Evolutionary conservation across 2,113 vertebrate genomes (phyloP).

Genomic region (Mirounga angustirostris): DNA sequence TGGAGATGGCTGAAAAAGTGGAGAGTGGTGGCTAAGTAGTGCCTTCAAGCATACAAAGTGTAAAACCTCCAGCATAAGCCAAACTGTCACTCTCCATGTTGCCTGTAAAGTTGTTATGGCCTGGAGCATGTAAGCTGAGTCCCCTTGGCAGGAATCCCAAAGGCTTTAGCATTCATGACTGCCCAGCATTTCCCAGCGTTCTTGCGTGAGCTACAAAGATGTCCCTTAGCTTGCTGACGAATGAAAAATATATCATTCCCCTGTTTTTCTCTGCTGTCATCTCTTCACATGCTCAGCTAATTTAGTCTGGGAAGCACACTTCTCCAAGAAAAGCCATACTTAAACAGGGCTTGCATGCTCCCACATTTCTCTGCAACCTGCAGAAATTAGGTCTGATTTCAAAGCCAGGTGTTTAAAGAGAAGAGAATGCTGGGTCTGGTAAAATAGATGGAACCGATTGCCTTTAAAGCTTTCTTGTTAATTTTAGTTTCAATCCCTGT

Average conservation of each 20-base stretch:
- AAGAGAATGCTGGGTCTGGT: slow-evolving; percentile 40
- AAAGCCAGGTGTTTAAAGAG: slow-evolving; percentile 70
- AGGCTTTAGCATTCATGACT: slow-evolving; percentile 63
- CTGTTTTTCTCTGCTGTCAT: slow-evolving; percentile 70
- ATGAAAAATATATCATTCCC: slow-evolving; percentile 73
- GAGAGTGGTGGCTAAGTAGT: background rate
- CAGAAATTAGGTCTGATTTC: slow-evolving; percentile 70
- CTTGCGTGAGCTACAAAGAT: slow-evolving; percentile 65
- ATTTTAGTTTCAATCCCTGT: slow-evolving; percentile 59
- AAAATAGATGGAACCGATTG: slow-evolving; percentile 42
- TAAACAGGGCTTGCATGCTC: background rate
- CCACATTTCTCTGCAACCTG: slow-evolving; percentile 34
- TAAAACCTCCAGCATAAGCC: slow-evolving; percentile 39
- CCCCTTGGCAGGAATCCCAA: slow-evolving; percentile 75
- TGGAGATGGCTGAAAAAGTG: background rate
- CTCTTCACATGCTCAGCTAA: slow-evolving; percentile 54
- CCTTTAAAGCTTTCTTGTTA: slow-evolving; percentile 68
- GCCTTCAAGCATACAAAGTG: slow-evolving; percentile 54
- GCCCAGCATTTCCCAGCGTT: slow-evolving; percentile 62
- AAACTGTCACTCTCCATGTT: slow-evolving; percentile 60
- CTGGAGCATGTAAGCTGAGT: slow-evolving; percentile 55
- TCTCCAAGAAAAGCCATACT: slow-evolving; percentile 7
- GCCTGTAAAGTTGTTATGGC: slow-evolving; percentile 73
- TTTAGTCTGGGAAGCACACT: slow-evolving; percentile 48
- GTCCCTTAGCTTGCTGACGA: slow-evolving; percentile 56